These are phyloP conservation scores for Zosterops japonicus DNA, from an alignment of 2,113 vertebrate species.

Conservation along the genomic window DNA sequence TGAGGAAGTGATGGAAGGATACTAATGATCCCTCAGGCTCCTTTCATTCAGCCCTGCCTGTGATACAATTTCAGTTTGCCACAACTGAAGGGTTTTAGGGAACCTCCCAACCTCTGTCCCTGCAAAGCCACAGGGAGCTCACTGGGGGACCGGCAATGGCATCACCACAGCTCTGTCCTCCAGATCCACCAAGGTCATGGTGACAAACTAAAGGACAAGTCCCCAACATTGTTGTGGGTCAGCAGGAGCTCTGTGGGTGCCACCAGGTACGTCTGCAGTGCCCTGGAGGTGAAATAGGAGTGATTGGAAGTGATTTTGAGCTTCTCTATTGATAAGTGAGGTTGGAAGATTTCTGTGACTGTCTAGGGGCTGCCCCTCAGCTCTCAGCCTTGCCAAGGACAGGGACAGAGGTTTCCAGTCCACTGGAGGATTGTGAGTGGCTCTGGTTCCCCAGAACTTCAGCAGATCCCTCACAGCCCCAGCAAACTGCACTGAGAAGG, in stretches of 20 bases:
- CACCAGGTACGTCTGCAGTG: not conserved
- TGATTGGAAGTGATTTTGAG: not conserved
- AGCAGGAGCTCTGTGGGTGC: not conserved
- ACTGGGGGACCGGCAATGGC: too few relatives aligned
- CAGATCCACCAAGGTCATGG: fast-evolving
- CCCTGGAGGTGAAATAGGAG: not conserved
- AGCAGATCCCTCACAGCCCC: not conserved
- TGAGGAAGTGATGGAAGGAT: constrained; percentile 80
- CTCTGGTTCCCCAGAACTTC: not conserved
- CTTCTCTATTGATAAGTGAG: not conserved
- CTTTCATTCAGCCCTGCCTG: constrained; percentile 15
- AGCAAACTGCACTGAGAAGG: not conserved
- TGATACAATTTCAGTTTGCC: not conserved
- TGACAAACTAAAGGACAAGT: not conserved
- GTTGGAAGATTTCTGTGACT: not conserved
- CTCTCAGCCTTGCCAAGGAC: not conserved
- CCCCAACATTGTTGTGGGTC: not conserved
- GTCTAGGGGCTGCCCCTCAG: not conserved
- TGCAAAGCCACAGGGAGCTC: not conserved
- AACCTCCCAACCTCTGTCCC: not conserved
- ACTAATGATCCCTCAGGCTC: constrained; percentile 73
- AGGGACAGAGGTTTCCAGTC: not conserved
- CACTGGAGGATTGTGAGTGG: fast-evolving
- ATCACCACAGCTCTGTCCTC: not conserved
- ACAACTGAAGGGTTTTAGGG: not conserved